phyloP scores from a whole-genome alignment of 2,797 vertebrate genomes.

The Caiman crocodilus region DNA sequence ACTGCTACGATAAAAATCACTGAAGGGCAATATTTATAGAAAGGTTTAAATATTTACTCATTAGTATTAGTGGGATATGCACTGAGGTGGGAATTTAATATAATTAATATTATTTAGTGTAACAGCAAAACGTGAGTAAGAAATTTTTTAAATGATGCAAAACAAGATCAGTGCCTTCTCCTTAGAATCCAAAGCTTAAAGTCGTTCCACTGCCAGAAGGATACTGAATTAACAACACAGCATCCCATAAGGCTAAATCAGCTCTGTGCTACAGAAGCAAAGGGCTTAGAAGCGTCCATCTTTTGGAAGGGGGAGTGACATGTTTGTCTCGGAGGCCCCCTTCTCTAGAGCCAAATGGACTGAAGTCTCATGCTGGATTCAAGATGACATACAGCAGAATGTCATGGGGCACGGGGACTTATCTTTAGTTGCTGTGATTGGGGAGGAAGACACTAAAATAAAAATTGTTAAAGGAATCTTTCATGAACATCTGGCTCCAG shows the following conservation, averaged over 20 bases:
- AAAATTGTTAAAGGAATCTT: conserved; percentile 73
- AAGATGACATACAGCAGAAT: conserved; percentile 45
- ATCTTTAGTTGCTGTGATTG: conserved; percentile 45
- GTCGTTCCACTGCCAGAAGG: conserved; percentile 12
- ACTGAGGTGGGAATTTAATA: conserved; percentile 12
- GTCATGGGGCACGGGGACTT: not conserved
- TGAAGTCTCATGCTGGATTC: conserved; percentile 44
- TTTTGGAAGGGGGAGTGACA: not conserved
- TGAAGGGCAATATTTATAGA: not conserved
- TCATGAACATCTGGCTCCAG: conserved; percentile 69
- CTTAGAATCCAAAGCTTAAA: not conserved
- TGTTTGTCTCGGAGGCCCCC: not conserved
- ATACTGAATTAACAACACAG: not conserved
- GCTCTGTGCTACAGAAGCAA: not conserved
- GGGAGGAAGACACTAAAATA: conserved; percentile 15
- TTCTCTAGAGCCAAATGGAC: not conserved
- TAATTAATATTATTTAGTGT: not conserved
- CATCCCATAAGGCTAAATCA: not conserved
- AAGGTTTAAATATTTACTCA: conserved; percentile 44
- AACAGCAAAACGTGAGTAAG: not conserved
- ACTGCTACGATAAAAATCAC: conserved; percentile 20
- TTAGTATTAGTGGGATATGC: conserved; percentile 11
- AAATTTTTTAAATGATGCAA: not conserved
- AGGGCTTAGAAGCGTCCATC: not conserved
- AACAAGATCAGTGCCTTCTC: not conserved